Conservation (phyloP, 2,113 vertebrate genomes). For the Epinephelus moara region DNA sequence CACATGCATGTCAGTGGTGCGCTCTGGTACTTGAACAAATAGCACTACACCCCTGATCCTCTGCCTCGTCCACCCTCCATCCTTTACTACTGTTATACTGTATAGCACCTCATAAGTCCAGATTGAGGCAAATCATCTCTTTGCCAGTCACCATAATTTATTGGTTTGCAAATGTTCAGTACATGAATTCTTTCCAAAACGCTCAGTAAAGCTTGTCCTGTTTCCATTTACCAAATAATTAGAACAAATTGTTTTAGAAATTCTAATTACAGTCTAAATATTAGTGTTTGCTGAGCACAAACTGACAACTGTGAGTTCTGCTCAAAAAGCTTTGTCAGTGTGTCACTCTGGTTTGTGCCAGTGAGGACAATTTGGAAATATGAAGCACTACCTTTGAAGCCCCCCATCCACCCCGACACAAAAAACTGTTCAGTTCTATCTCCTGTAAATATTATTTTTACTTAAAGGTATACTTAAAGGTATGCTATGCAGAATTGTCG, state of each 20-base stretch:
- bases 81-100: neutral
- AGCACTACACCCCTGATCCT: neutral
- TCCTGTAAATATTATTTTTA: neutral
- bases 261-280: neutral
- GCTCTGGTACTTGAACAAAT: no score
- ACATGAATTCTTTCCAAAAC: neutral
- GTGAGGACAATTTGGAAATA: neutral
- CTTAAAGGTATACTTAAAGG: neutral
- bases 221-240: neutral
- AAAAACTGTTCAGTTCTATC: neutral
- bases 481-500: no score
- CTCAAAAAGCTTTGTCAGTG: neutral
- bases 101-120: neutral
- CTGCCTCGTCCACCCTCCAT: neutral
- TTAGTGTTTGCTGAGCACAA: neutral
- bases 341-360: neutral
- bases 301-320: neutral
- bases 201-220: neutral
- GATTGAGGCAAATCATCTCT: neutral
- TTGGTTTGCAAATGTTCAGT: neutral
- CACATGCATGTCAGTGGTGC: no score
- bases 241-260: neutral
- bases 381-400: neutral
- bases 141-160: neutral
- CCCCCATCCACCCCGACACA: neutral